Conservation (phyloP, 2,113 vertebrate genomes). For the Lasiurus borealis region DNA sequence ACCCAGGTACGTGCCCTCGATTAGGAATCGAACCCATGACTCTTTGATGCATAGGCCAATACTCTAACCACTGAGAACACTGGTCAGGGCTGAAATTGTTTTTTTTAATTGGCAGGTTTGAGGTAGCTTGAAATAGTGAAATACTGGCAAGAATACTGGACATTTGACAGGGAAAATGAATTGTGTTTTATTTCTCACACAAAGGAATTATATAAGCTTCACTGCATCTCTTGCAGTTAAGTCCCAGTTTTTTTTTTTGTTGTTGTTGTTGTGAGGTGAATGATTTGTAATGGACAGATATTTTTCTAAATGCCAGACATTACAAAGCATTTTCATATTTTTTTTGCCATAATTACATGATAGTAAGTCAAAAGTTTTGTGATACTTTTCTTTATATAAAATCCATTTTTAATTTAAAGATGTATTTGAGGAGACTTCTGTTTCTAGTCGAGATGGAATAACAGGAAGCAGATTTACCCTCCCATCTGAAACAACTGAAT, state of each 20-base stretch:
- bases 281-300: not conserved
- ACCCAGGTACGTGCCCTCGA: no score
- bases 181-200: not conserved
- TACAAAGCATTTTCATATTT: not conserved
- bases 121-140: not conserved
- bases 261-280: not conserved
- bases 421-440: not conserved
- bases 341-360: not conserved
- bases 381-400: not conserved
- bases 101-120: not conserved
- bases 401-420: conserved; percentile 16
- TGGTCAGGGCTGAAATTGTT: not conserved
- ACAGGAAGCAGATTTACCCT: not conserved
- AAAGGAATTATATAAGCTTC: not conserved
- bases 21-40: no score
- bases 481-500: not conserved
- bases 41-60: no score
- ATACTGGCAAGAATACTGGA: not conserved
- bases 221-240: not conserved
- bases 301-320: conserved; percentile 23
- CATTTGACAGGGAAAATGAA: not conserved
- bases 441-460: not conserved
- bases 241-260: not conserved
- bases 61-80: no score
- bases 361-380: not conserved